phyloP scores from a whole-genome alignment of 1,140 invertebrate species.

The Trichonephila inaurata region DNA sequence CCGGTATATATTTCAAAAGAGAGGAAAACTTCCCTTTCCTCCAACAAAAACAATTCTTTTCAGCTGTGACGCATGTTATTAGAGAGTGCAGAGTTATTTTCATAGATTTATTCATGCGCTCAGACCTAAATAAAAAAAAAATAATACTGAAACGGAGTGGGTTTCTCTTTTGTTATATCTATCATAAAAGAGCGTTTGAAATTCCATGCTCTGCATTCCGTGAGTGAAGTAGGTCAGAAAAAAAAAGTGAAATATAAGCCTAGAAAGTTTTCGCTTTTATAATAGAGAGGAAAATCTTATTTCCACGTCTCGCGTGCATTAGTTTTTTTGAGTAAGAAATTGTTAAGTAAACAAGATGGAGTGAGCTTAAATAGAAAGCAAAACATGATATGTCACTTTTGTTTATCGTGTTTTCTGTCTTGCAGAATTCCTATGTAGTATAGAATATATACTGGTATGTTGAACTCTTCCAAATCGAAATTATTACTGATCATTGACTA shows the following conservation, averaged over 20 bases:
- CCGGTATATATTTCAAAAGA: not conserved
- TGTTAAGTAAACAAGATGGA: not conserved
- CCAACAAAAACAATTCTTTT: not conserved
- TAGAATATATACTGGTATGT: too few relatives aligned
- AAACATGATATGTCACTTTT: too few relatives aligned
- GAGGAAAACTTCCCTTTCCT: not conserved
- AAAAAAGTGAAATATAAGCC: slow-evolving; percentile 22
- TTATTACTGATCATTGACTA: too few relatives aligned
- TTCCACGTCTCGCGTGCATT: not conserved
- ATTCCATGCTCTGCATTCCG: slow-evolving; percentile 13
- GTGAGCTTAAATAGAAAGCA: not conserved
- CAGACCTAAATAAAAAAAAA: not conserved
- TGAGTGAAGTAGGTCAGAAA: not conserved
- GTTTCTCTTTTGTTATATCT: not conserved
- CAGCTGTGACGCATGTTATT: not conserved
- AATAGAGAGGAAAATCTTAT: not conserved
- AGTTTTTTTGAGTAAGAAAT: not conserved
- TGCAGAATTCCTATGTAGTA: too few relatives aligned
- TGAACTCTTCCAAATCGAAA: too few relatives aligned
- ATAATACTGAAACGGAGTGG: not conserved
- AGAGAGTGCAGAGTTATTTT: not conserved
- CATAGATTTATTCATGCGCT: not conserved
- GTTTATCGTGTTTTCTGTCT: too few relatives aligned
- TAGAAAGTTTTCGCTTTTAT: slow-evolving; percentile 25
- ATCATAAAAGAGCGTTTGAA: not conserved